These are phyloP conservation scores for Ditylenchus weischeri DNA, from an alignment of 2,888 invertebrate genomes.

Conservation along the genomic window DNA sequence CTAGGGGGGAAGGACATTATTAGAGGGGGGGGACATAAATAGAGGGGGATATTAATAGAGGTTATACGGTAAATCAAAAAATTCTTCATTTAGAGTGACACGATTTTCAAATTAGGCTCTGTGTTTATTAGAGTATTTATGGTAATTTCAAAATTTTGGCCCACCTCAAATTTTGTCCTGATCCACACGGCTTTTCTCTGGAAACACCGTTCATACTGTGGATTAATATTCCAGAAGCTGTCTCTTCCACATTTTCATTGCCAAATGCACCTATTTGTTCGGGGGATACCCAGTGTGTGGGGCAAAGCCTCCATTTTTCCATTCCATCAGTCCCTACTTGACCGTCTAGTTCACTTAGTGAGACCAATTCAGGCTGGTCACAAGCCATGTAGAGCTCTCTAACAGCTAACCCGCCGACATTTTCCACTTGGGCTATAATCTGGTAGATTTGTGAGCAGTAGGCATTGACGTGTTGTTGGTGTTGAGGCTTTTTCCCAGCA, in stretches of 20 bases:
- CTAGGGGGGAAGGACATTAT: too few relatives aligned
- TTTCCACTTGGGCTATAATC: constrained; percentile 20
- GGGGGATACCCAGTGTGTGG: background rate
- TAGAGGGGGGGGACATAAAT: too few relatives aligned
- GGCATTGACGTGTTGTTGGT: constrained; percentile 16
- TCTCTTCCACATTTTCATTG: background rate
- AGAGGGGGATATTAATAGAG: too few relatives aligned
- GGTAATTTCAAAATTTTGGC: too few relatives aligned
- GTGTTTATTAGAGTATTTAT: too few relatives aligned
- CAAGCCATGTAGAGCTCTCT: constrained; percentile 11
- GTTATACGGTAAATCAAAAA: too few relatives aligned
- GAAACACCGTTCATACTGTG: background rate
- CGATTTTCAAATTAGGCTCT: too few relatives aligned
- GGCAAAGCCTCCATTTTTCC: background rate
- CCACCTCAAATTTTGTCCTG: background rate
- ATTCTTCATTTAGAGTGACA: too few relatives aligned
- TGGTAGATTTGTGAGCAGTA: constrained; percentile 26
- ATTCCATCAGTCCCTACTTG: background rate
- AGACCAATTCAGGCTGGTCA: constrained; percentile 18
- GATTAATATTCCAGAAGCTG: background rate
- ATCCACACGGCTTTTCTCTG: background rate
- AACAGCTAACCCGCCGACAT: constrained; percentile 16
- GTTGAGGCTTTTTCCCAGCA: background rate
- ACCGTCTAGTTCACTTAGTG: constrained; percentile 11
- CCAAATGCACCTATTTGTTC: background rate